Evolutionary conservation across 2,113 vertebrate species (phyloP).

Genomic region (Tachycineta bicolor): DNA sequence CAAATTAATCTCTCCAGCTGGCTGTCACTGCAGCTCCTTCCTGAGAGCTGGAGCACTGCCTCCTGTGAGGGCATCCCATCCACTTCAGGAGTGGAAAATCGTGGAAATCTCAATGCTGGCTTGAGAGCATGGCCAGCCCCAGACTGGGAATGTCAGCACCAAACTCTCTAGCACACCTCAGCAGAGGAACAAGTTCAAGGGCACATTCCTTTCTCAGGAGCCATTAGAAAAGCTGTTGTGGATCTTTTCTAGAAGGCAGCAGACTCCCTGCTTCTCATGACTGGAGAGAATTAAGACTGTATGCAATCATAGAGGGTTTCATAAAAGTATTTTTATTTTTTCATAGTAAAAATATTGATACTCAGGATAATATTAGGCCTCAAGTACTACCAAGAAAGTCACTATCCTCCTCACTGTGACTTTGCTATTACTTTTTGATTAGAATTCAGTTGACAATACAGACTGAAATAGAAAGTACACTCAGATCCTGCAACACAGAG

Average conservation of each 20-base stretch:
- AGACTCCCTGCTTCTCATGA: background rate
- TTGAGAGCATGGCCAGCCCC: background rate
- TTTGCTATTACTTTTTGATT: background rate
- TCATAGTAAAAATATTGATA: background rate
- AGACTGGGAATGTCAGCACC: background rate
- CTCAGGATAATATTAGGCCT: background rate
- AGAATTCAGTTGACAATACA: background rate
- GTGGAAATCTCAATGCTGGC: background rate
- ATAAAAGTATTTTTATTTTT: background rate
- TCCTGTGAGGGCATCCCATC: background rate
- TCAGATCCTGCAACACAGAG: background rate
- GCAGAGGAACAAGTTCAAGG: background rate
- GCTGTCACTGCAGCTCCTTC: background rate
- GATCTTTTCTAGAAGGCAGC: background rate
- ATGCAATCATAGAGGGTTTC: background rate
- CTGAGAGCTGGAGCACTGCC: fast-evolving
- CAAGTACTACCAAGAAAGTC: background rate
- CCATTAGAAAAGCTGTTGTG: background rate
- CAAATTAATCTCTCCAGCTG: background rate
- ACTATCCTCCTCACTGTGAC: background rate
- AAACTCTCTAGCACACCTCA: background rate
- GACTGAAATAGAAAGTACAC: background rate
- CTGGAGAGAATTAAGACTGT: fast-evolving
- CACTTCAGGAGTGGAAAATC: background rate
- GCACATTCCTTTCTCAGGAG: background rate